phyloP scores from a whole-genome alignment of 2,113 vertebrate genomes.

The Paramormyrops kingsleyae region DNA sequence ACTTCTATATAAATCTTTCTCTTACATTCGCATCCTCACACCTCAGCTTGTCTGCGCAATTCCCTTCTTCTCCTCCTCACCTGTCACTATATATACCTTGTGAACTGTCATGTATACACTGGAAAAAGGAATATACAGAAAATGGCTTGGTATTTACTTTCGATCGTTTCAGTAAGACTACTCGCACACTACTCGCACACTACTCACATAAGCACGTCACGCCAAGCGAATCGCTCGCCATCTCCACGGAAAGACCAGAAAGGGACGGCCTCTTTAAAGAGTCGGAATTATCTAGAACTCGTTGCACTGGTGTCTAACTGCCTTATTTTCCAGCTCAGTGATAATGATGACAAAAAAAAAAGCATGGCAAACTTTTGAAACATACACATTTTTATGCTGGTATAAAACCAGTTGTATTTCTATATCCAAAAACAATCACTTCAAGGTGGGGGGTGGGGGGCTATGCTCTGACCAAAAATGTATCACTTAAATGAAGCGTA shows the following conservation, averaged over 20 bases:
- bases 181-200: background rate
- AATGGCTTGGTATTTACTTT: background rate
- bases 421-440: background rate
- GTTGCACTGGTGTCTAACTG: slow-evolving; percentile 16
- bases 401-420: background rate
- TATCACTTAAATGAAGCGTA: background rate
- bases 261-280: slow-evolving; percentile 12
- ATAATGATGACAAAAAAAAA: slow-evolving; percentile 2
- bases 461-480: background rate
- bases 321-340: slow-evolving; percentile 41
- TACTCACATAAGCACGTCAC: slow-evolving; percentile 17
- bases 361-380: background rate
- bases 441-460: no score
- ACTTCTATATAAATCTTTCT: background rate
- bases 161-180: background rate
- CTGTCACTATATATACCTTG: background rate
- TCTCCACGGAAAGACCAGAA: slow-evolving; percentile 18
- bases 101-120: background rate
- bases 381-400: background rate
- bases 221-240: slow-evolving; percentile 8
- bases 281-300: slow-evolving; percentile 6
- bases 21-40: background rate
- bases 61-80: background rate
- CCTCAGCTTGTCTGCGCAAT: background rate
- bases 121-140: background rate